A percentile compares a stretch with the other conserved stretches of the same genome.
phyloP scores from a whole-genome alignment of 1,140 invertebrate species.

The Epicauta chinensis region DNA sequence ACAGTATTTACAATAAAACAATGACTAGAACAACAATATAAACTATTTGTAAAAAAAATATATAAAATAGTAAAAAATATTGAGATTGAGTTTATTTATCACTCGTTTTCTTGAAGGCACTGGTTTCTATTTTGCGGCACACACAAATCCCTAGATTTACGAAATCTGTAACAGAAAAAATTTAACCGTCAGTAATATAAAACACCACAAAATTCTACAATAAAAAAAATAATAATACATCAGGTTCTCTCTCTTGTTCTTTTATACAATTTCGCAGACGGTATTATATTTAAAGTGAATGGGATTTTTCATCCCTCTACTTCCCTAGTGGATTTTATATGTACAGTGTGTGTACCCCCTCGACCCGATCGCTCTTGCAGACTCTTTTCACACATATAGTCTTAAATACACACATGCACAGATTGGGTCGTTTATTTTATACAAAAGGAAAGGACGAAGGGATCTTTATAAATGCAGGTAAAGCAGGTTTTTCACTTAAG shows the following conservation, averaged over 20 bases:
- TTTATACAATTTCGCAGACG: slow-evolving; percentile 31
- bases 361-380: too few species aligned
- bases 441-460: too few species aligned
- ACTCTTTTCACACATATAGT: too few species aligned
- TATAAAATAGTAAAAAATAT: slow-evolving; percentile 21
- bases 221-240: neutral
- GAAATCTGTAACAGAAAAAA: slow-evolving; percentile 33
- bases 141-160: slow-evolving; percentile 6
- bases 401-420: too few species aligned
- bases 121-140: slow-evolving; percentile 16
- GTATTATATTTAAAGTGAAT: slow-evolving; percentile 27
- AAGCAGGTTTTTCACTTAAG: too few species aligned
- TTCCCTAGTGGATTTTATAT: neutral
- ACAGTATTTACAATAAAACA: slow-evolving; percentile 34
- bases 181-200: slow-evolving; percentile 1
- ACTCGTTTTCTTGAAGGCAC: slow-evolving; percentile 39
- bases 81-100: slow-evolving; percentile 18
- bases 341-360: neutral
- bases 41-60: slow-evolving; percentile 29
- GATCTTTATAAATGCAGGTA: too few species aligned
- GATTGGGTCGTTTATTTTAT: too few species aligned
- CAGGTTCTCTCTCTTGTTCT: slow-evolving; percentile 11
- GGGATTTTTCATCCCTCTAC: neutral
- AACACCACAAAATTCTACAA: neutral
- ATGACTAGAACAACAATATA: slow-evolving; percentile 39